phyloP scores from a whole-genome alignment of 2,113 vertebrate species.

The Dasyornis broadbenti region DNA sequence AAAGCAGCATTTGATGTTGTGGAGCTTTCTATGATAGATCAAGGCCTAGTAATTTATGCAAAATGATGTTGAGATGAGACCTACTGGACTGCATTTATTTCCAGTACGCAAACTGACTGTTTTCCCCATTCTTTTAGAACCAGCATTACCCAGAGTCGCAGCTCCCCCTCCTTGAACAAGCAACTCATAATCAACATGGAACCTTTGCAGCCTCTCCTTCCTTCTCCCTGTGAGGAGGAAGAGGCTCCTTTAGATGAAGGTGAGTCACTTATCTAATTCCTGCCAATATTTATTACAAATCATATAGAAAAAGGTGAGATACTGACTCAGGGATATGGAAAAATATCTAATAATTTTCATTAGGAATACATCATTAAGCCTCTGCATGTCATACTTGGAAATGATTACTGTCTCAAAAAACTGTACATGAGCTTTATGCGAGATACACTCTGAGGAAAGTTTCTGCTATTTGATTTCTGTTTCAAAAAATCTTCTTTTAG shows the following conservation, averaged over 20 bases:
- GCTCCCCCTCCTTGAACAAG: constrained; percentile 91
- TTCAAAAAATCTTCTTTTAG: not conserved
- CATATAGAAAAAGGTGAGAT: not conserved
- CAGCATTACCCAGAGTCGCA: constrained; percentile 88
- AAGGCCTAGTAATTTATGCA: not conserved
- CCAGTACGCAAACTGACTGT: not conserved
- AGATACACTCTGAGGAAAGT: not conserved
- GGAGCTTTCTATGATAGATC: not conserved
- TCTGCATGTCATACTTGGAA: not conserved
- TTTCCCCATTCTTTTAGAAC: constrained; percentile 73
- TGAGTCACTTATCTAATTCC: constrained; percentile 51
- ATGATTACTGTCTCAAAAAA: not conserved
- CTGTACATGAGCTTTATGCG: rapidly evolving
- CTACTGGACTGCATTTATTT: not conserved
- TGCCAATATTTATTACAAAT: not conserved
- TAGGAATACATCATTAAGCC: not conserved
- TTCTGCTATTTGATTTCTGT: not conserved
- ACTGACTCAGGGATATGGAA: not conserved
- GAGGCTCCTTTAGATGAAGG: constrained; percentile 76
- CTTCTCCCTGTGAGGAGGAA: constrained; percentile 84
- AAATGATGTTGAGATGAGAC: not conserved
- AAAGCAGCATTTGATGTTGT: rapidly evolving
- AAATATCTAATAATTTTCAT: not conserved
- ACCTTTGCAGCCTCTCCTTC: constrained; percentile 86
- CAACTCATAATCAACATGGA: constrained; percentile 98